Percentiles rank a stretch among this genome's conserved stretches.
Conservation (phyloP, 1,140 invertebrate genomes). For the Sipha flava region DNA sequence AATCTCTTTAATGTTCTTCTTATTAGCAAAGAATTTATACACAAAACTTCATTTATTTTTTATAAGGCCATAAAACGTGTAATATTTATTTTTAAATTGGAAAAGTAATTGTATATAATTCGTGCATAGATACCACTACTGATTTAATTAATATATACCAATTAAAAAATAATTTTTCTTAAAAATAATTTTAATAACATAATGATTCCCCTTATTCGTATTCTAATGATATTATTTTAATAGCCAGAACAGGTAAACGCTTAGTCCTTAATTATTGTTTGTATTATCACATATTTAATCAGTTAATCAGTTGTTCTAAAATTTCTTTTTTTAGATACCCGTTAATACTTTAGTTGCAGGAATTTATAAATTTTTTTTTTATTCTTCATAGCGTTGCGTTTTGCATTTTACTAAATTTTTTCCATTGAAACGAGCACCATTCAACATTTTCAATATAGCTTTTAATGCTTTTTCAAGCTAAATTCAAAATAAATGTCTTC, state of each 20-base stretch:
- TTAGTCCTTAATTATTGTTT: background rate
- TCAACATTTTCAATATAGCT: background rate
- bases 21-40: background rate
- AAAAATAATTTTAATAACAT: too few species aligned
- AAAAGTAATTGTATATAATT: too few species aligned
- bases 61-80: background rate
- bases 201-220: too few species aligned
- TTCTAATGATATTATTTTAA: too few species aligned
- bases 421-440: background rate
- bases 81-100: too few species aligned
- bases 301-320: background rate
- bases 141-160: too few species aligned
- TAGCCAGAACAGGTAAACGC: too few species aligned
- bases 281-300: background rate
- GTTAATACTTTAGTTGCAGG: background rate
- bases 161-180: too few species aligned
- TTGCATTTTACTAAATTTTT: background rate
- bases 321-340: background rate
- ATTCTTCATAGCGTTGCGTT: background rate
- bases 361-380: background rate
- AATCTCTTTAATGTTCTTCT: background rate
- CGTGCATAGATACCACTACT: too few species aligned
- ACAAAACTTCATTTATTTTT: background rate
- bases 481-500: background rate
- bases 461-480: background rate